phyloP scores from a whole-genome alignment of 2,888 invertebrate species.

The Andrena praecox region DNA sequence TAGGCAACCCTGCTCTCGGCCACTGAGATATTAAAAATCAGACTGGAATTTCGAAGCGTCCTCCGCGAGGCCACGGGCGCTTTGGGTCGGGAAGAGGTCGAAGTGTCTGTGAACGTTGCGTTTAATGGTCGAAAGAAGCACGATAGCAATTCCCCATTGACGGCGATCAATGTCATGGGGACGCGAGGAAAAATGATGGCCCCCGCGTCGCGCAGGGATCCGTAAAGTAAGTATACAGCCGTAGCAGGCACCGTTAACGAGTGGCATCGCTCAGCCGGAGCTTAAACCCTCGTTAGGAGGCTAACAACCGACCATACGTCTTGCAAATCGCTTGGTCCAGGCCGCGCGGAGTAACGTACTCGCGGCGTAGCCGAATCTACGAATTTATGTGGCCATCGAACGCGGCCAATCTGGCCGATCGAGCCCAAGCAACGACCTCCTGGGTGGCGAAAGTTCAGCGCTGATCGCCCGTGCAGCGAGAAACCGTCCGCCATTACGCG shows the following conservation, averaged over 20 bases:
- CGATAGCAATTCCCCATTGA: slow-evolving; percentile 28
- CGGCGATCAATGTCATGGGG: slow-evolving; percentile 49
- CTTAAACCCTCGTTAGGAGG: slow-evolving; percentile 81
- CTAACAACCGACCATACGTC: slow-evolving; percentile 79
- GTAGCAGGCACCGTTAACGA: slow-evolving; percentile 76
- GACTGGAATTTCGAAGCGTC: slow-evolving; percentile 5
- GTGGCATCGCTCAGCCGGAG: slow-evolving; percentile 79
- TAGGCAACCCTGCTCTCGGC: too few relatives aligned
- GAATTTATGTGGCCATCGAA: slow-evolving; percentile 71
- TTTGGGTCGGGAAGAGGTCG: not conserved
- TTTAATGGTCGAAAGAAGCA: slow-evolving; percentile 5
- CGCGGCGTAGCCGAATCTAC: slow-evolving; percentile 61
- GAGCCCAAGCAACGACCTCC: slow-evolving; percentile 14
- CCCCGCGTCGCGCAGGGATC: slow-evolving; percentile 38
- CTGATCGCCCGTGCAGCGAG: slow-evolving; percentile 8
- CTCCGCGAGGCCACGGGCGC: not conserved
- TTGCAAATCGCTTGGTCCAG: slow-evolving; percentile 76
- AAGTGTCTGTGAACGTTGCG: not conserved
- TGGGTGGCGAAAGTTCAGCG: slow-evolving; percentile 37
- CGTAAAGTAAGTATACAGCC: slow-evolving; percentile 65
- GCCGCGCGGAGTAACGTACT: slow-evolving; percentile 34
- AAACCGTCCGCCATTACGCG: not conserved
- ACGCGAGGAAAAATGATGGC: slow-evolving; percentile 51
- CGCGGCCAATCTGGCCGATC: slow-evolving; percentile 50
- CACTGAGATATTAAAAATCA: too few relatives aligned